These are phyloP conservation scores for Trichogramma dendrolimi DNA, from an alignment of 2,888 invertebrate genomes.

Conservation along the genomic window DNA sequence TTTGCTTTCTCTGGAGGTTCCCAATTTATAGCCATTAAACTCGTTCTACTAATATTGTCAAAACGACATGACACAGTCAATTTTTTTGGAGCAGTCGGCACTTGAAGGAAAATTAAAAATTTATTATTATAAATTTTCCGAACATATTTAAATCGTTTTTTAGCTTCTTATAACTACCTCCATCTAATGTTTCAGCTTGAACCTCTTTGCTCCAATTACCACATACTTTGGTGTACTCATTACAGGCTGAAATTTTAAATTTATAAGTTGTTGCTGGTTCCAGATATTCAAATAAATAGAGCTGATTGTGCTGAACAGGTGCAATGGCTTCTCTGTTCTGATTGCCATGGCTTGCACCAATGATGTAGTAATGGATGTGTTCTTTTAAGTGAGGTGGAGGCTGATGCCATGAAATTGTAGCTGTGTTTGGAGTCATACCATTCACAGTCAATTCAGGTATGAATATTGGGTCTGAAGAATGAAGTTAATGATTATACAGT, in stretches of 20 bases:
- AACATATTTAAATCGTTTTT: neutral
- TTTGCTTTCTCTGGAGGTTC: constrained; percentile 68
- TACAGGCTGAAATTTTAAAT: constrained; percentile 78
- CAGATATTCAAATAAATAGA: constrained; percentile 75
- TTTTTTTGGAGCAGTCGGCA: constrained; percentile 69
- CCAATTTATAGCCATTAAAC: constrained; percentile 70
- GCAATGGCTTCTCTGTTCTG: constrained; percentile 60
- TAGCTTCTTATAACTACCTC: constrained; percentile 48
- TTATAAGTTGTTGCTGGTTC: constrained; percentile 76
- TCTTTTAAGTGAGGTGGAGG: constrained; percentile 65
- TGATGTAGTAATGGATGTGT: constrained; percentile 71
- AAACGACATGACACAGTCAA: constrained; percentile 65
- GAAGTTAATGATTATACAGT: neutral
- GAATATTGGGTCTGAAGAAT: constrained; percentile 65
- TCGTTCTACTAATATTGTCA: constrained; percentile 59
- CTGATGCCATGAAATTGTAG: constrained; percentile 75
- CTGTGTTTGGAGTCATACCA: constrained; percentile 66
- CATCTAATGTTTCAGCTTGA: constrained; percentile 80
- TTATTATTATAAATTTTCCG: neutral
- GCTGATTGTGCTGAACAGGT: constrained; percentile 63
- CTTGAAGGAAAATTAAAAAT: constrained; percentile 41
- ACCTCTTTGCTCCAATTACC: constrained; percentile 74
- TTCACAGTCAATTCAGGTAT: constrained; percentile 75
- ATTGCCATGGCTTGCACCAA: constrained; percentile 58
- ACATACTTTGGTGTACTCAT: constrained; percentile 70